A percentile compares a stretch with the other conserved stretches of the same genome.
These are phyloP conservation scores for Shinisaurus crocodilurus DNA, from an alignment of 2,113 vertebrate species.

Conservation along the genomic window DNA sequence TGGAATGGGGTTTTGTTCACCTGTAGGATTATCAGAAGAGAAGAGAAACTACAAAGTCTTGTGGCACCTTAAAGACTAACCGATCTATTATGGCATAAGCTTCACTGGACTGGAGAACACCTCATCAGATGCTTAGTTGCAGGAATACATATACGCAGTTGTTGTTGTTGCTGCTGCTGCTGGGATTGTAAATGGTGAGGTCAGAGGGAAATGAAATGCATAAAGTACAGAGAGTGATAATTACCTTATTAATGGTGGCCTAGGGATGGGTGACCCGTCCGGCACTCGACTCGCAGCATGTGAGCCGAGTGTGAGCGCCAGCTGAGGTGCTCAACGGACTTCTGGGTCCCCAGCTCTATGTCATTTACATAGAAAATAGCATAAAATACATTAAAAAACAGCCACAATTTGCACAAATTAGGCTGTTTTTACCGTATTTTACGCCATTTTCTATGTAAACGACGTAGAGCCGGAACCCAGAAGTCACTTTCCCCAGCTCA, in stretches of 20 bases:
- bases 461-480: too few relatives aligned
- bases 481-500: too few relatives aligned
- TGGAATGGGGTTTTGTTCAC: slow-evolving; percentile 14
- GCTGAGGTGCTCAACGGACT: too few relatives aligned
- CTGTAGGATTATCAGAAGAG: neutral
- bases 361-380: too few relatives aligned
- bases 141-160: neutral
- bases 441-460: too few relatives aligned
- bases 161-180: neutral
- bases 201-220: neutral
- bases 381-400: too few relatives aligned
- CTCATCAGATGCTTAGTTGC: neutral
- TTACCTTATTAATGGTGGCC: neutral
- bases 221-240: neutral
- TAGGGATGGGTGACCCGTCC: too few relatives aligned
- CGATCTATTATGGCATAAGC: neutral
- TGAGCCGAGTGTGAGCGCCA: too few relatives aligned
- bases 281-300: too few relatives aligned
- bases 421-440: too few relatives aligned
- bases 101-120: neutral
- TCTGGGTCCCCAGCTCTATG: too few relatives aligned
- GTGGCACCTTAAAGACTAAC: neutral
- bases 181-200: neutral
- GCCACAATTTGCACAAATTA: too few relatives aligned
- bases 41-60: neutral